These are phyloP conservation scores for Pitangus sulphuratus DNA, from an alignment of 2,797 vertebrate species.

Conservation along the genomic window DNA sequence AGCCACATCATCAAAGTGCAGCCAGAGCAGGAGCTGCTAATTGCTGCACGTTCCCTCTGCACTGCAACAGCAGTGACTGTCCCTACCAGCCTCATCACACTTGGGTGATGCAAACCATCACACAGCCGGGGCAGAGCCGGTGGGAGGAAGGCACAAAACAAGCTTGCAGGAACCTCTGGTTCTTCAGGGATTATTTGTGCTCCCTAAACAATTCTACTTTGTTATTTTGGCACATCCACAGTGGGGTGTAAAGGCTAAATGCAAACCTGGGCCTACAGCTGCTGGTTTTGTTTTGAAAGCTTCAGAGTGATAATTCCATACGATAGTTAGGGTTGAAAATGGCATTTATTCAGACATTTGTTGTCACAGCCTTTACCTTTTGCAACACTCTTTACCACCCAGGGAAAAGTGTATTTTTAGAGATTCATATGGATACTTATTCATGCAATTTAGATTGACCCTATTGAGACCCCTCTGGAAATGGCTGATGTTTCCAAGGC, in stretches of 20 bases:
- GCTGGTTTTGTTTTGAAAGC: background rate
- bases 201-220: background rate
- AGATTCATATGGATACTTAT: background rate
- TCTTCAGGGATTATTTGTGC: background rate
- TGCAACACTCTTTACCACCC: background rate
- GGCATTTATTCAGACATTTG: background rate
- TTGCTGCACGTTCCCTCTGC: background rate
- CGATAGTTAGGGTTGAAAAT: background rate
- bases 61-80: background rate
- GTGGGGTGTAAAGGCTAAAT: background rate
- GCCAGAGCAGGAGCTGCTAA: background rate
- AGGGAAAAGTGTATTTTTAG: background rate
- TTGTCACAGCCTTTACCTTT: background rate
- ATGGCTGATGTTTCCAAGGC: background rate
- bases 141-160: background rate
- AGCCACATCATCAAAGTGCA: background rate
- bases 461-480: background rate
- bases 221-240: background rate
- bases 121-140: background rate
- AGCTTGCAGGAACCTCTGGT: background rate
- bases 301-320: background rate
- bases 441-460: background rate
- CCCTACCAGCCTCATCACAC: background rate
- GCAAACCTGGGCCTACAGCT: background rate
- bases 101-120: background rate